Evolutionary conservation across 2,113 vertebrate species (phyloP).

Genomic region (Menidia beryllina): DNA sequence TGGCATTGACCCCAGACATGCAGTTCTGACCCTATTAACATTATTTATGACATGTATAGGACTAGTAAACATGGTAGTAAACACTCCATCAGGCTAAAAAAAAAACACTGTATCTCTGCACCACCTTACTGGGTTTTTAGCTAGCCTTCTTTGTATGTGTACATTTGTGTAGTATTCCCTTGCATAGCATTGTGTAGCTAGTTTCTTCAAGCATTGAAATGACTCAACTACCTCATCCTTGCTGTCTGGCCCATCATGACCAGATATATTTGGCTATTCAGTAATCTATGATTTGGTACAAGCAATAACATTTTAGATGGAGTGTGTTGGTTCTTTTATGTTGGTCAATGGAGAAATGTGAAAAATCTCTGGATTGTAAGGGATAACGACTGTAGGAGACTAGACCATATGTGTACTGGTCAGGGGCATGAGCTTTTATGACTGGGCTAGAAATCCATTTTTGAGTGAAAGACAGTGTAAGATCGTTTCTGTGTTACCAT

Average conservation of each 20-base stretch:
- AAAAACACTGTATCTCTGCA: conserved; percentile 32
- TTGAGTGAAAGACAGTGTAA: conserved; percentile 76
- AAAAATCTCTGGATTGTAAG: conserved; percentile 77
- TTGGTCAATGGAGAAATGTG: conserved; percentile 58
- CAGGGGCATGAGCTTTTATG: conserved; percentile 65
- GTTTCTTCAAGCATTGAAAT: conserved; percentile 28
- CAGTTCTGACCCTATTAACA: conserved; percentile 74
- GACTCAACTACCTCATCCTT: conserved; percentile 49
- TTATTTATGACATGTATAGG: conserved; percentile 77
- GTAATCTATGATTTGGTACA: conserved; percentile 74
- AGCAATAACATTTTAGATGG: conserved; percentile 67
- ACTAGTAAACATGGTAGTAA: conserved; percentile 73
- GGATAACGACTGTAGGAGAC: conserved; percentile 32
- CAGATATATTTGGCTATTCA: conserved; percentile 46
- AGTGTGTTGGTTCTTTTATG: conserved; percentile 40
- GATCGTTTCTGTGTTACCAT: conserved; percentile 46
- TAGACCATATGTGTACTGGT: conserved; percentile 61
- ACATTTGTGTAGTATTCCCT: conserved; percentile 24
- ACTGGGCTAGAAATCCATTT: conserved; percentile 53
- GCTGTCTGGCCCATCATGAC: conserved; percentile 21
- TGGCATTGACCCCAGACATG: conserved; percentile 73
- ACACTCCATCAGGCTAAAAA: conserved; percentile 71
- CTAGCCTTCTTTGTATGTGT: background rate
- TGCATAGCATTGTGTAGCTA: conserved; percentile 17
- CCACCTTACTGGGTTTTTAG: conserved; percentile 25